These are phyloP conservation scores for Scopus umbretta DNA, from an alignment of 2,113 vertebrate species.

Conservation along the genomic window DNA sequence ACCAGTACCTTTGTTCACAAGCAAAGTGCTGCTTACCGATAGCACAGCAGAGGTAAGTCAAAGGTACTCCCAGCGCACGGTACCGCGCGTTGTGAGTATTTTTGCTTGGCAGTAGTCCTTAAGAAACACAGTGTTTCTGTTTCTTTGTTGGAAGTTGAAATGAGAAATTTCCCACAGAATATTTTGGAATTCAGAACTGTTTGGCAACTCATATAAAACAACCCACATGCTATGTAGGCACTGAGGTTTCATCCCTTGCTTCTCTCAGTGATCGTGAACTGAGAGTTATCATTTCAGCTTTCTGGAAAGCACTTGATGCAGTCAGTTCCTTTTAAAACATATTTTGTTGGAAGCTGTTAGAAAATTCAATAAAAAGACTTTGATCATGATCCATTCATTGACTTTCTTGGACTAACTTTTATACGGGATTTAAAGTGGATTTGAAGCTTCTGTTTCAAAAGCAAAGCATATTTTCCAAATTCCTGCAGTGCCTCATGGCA, in stretches of 20 bases:
- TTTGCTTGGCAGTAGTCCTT: neutral
- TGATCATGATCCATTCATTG: slow-evolving; percentile 62
- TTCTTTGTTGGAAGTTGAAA: neutral
- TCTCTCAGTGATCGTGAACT: neutral
- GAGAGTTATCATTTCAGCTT: slow-evolving; percentile 20
- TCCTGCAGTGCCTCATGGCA: slow-evolving; percentile 48
- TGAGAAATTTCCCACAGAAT: neutral
- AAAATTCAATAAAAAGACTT: slow-evolving; percentile 59
- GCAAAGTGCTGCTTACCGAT: neutral
- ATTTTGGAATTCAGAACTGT: neutral
- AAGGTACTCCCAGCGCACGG: neutral
- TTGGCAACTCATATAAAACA: neutral
- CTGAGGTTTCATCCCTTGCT: neutral
- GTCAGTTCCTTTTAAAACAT: slow-evolving; percentile 41
- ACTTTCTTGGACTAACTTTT: slow-evolving; percentile 61
- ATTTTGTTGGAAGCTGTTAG: slow-evolving; percentile 56
- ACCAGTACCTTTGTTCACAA: neutral
- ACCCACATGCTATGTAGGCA: neutral
- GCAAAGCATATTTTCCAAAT: slow-evolving; percentile 60
- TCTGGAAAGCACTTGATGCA: slow-evolving; percentile 35
- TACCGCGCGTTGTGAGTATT: neutral
- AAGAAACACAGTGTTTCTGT: neutral
- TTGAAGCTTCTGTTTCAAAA: slow-evolving; percentile 66
- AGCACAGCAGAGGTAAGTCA: neutral
- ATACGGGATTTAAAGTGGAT: slow-evolving; percentile 65